These are phyloP conservation scores for Phlogophora meticulosa DNA, from an alignment of 2,888 invertebrate genomes.

Conservation along the genomic window DNA sequence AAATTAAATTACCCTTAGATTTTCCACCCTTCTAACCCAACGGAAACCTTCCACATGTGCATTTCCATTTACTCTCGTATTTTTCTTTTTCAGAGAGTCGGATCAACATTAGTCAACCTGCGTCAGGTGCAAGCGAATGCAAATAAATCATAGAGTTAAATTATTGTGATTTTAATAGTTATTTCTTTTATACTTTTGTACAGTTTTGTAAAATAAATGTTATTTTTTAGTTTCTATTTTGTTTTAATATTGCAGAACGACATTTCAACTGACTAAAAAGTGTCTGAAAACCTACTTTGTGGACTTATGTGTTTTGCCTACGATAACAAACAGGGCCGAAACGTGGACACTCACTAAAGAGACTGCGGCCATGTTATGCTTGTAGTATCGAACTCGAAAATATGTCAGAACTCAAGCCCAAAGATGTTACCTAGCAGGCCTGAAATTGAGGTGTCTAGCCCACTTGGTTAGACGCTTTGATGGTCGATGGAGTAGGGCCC, in stretches of 20 bases:
- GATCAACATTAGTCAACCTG: constrained; percentile 78
- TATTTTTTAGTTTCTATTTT: constrained; percentile 24
- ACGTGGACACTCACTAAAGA: too few species aligned
- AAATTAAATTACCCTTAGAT: not conserved
- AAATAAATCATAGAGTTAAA: constrained; percentile 68
- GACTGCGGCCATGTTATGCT: too few species aligned
- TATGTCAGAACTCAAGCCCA: too few species aligned
- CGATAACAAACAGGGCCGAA: too few species aligned
- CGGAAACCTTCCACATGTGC: not conserved
- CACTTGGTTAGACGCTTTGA: too few species aligned
- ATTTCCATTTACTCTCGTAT: constrained; percentile 18
- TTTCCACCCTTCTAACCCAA: not conserved
- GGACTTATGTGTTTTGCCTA: too few species aligned
- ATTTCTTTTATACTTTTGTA: constrained; percentile 82
- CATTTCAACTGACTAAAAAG: too few species aligned
- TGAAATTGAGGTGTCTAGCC: not conserved
- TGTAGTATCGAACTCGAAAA: too few species aligned
- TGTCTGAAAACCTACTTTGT: too few species aligned
- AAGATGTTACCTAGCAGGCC: too few species aligned
- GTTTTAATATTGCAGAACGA: constrained; percentile 17
- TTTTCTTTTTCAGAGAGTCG: constrained; percentile 83
- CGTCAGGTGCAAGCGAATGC: constrained; percentile 73
- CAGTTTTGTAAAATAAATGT: constrained; percentile 72
- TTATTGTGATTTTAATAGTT: constrained; percentile 54
- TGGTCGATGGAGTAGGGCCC: too few species aligned